phyloP scores from a whole-genome alignment of 2,113 vertebrate genomes.

The Pseudorasbora parva region DNA sequence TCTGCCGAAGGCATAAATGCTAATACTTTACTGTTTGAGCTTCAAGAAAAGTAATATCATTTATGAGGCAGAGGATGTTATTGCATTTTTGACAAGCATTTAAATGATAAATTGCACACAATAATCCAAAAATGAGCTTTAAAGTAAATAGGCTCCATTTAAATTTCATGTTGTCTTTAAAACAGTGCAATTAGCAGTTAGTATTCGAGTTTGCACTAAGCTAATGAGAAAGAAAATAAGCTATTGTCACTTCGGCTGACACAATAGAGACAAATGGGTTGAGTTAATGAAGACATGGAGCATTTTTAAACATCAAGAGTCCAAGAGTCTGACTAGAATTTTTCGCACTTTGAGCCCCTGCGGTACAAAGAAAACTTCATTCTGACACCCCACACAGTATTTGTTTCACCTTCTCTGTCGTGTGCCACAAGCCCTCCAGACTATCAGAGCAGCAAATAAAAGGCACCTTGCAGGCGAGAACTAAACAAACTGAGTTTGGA shows the following conservation, averaged over 20 bases:
- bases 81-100: too few relatives aligned
- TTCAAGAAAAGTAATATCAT: too few relatives aligned
- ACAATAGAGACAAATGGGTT: constrained; percentile 58
- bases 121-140: not conserved
- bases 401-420: constrained; percentile 25
- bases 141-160: not conserved
- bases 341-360: constrained; percentile 6
- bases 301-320: constrained; percentile 11
- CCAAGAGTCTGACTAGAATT: not conserved
- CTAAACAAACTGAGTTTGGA: constrained; percentile 43
- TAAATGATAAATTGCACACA: not conserved
- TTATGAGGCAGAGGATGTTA: too few relatives aligned
- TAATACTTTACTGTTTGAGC: too few relatives aligned
- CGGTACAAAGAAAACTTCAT: constrained; percentile 5
- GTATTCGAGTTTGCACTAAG: constrained; percentile 60
- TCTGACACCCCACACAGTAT: not conserved
- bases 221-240: constrained; percentile 66
- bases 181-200: not conserved
- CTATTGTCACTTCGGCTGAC: constrained; percentile 46
- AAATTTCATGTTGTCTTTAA: not conserved
- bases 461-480: constrained; percentile 36
- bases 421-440: constrained; percentile 17
- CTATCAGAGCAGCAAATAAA: not conserved
- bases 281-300: constrained; percentile 40
- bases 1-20: not conserved